phyloP scores from a whole-genome alignment of 2,888 invertebrate species.

The Scelioninae gen. 2 region DNA sequence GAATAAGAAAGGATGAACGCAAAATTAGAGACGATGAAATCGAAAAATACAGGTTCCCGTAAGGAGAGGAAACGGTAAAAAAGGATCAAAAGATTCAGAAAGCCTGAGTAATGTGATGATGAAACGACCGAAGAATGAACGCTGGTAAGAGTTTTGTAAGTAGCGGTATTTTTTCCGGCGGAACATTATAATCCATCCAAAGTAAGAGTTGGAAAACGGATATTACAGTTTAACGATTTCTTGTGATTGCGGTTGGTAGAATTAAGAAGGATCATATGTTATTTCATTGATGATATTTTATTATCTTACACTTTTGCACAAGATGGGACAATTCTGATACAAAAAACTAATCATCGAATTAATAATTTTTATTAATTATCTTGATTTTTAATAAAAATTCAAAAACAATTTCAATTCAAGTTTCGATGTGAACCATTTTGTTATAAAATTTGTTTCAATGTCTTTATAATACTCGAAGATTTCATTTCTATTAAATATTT shows the following conservation, averaged over 20 bases:
- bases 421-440: too few relatives aligned
- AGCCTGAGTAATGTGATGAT: conserved; percentile 52
- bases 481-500: too few relatives aligned
- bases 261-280: neutral
- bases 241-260: neutral
- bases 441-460: too few relatives aligned
- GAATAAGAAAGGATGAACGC: conserved; percentile 2
- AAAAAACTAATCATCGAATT: too few relatives aligned
- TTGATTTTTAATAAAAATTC: too few relatives aligned
- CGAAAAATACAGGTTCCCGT: too few relatives aligned
- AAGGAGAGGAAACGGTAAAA: conserved; percentile 34
- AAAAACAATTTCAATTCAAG: too few relatives aligned
- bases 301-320: too few relatives aligned
- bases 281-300: neutral
- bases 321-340: too few relatives aligned
- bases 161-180: conserved; percentile 28
- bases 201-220: neutral
- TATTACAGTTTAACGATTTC: neutral
- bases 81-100: conserved; percentile 61
- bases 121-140: conserved; percentile 47
- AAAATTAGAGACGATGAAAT: too few relatives aligned
- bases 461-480: too few relatives aligned
- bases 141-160: conserved; percentile 24
- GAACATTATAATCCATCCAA: conserved; percentile 5
- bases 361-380: too few relatives aligned